Evolutionary conservation across 2,797 vertebrate genomes (phyloP), one percentile per base, ranked within the genome.

Genomic region (Sorex maritimensis): DNA sequence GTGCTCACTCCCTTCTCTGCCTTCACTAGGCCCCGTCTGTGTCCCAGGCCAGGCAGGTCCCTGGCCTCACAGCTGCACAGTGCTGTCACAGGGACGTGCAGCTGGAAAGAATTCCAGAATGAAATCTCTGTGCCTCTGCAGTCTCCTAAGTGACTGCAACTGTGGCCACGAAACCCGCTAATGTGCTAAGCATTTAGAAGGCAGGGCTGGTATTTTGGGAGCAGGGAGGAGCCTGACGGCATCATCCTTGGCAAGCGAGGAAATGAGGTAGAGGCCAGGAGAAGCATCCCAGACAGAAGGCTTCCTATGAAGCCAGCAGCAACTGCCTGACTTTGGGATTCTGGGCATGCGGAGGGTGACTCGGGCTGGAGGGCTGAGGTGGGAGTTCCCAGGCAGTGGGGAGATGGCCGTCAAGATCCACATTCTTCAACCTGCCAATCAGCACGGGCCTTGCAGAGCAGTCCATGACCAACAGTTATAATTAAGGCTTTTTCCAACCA

Each of bases 111-210:
- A 96, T 80, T 90, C 96, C 97, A 97, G 96, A 97, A 97, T 95
- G 97, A 97, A 97, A 96, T 97, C 97, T 95, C 93, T 96, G 97
- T 95, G 95, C 95, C 91, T 95, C 97, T 96, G 94, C 77, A 88
- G 96, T 95, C 96, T 97, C 95, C 97, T 49, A 92, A 96, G 87
- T 15, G 96, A 95, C 92, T 94, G 93, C 94, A 97, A 46, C 96
- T 89, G 95, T 6, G 94, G 95, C 90, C 55, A 91, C 97, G 97
- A 97, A 98, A 97, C 96, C 97, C 0, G 96, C 92, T 98, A 98
- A 98, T 97, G 97, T 97, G 97, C 96, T 97, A 98, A 98, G 96
- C 97, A 95, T 97, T 97, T 98, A 28, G 71, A 84, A 94, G 88
- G 95, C 96, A 95, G 93, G 90, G 90, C 73, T 7, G 26, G 96